Evolutionary conservation across 1,140 invertebrate genomes (phyloP), one percentile per base, ranked within the genome.

Genomic region (Temnothorax curvispinosus): DNA sequence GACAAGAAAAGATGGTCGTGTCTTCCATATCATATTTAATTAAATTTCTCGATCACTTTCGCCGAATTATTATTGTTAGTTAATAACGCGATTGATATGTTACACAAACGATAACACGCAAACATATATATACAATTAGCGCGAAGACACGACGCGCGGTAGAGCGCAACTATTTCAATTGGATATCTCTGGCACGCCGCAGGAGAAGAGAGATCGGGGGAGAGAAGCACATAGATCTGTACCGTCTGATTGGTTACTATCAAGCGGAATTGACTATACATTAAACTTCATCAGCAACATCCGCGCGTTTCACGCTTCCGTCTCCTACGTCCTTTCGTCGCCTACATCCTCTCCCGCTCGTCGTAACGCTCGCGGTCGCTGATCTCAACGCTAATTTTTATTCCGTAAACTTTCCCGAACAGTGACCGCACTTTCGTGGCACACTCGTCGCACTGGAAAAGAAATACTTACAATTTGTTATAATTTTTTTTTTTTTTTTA

Each of bases 241-340:
- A 52, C 50, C 78, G 80, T 69, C 52, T 86, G 75, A 89, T 80
- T 88, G 87, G 67, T 86, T 80, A 69, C 75, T 64, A 86, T 88
- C 52, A 88, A 89, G 74, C 84, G 77, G 69, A 88, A 86, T 89
- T 88, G 56, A 85, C 75, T 47, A 13, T 67, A 41, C 18, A 89
- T 44, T 78, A 78, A 74, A 74, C 75, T 64, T 52, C 78, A 27
- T 27, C 27, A 27, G 11, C 58, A 44, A 35, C 13, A 64, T 77
- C 50, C 50, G 21, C 27, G 58, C 47, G 21, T 65, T 62, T 62
- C 8, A 38, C 44, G 18, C 27, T 67, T 82, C 27, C 67, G 38
- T 60, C 41, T 74, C 35, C 47, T 52, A 27, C 54, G 27, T 44
- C 7, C 35, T 21, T 50, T 18, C 38, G 35, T 15, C 58, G 41